Conservation (phyloP, 2,113 vertebrate genomes). For the Varanus salvator region DNA sequence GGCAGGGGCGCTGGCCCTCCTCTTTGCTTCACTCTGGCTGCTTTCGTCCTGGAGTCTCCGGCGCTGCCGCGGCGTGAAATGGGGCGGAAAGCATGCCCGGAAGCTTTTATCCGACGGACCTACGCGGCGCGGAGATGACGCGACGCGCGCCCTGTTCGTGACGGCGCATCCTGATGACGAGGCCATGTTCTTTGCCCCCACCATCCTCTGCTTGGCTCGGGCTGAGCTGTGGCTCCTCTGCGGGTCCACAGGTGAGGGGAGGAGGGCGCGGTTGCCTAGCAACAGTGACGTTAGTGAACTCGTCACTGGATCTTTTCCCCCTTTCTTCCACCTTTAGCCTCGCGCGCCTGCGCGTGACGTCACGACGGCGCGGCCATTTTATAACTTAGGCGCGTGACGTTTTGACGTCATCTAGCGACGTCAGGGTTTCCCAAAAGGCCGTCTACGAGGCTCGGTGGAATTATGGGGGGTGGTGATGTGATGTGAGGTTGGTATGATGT, state of each 20-base stretch:
- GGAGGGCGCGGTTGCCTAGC: background rate
- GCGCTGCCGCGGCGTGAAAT: background rate
- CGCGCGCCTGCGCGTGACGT: background rate
- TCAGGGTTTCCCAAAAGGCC: background rate
- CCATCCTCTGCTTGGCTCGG: constrained; percentile 81
- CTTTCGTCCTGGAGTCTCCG: constrained; percentile 31
- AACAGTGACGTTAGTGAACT: background rate
- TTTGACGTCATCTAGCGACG: background rate
- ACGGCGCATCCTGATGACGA: constrained; percentile 98
- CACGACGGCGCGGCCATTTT: background rate
- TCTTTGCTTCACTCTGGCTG: background rate
- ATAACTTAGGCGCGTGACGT: background rate
- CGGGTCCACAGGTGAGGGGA: constrained; percentile 89
- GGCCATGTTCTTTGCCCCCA: constrained; percentile 95
- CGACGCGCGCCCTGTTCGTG: constrained; percentile 76
- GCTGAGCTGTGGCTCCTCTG: constrained; percentile 85
- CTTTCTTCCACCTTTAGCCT: background rate
- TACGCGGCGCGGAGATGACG: background rate
- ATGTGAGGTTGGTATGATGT: background rate
- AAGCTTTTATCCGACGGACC: background rate
- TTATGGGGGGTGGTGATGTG: too few relatives aligned
- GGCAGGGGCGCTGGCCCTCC: background rate
- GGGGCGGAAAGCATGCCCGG: background rate
- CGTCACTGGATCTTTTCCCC: too few relatives aligned
- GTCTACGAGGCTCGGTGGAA: too few relatives aligned